Evolutionary conservation across 2,797 vertebrate species (phyloP).

Genomic region (Macropus fuliginosus): DNA sequence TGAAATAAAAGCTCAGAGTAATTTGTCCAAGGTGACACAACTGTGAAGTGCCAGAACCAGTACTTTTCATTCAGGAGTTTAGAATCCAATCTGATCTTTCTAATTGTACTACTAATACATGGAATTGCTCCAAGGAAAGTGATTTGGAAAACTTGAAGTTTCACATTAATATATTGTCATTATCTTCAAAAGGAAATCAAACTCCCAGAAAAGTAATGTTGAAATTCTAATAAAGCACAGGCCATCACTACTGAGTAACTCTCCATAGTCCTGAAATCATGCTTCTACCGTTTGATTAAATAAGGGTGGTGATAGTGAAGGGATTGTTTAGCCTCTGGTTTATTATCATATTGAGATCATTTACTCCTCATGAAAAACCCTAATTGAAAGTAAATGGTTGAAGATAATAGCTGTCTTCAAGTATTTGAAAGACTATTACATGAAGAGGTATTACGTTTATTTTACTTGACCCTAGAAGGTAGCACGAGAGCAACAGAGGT

Average conservation of each 20-base stretch:
- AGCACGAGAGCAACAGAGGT: neutral
- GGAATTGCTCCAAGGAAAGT: neutral
- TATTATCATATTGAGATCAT: neutral
- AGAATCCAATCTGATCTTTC: neutral
- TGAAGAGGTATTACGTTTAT: neutral
- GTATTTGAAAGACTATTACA: neutral
- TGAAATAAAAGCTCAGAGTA: neutral
- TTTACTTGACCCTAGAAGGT: neutral
- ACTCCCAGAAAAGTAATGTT: neutral
- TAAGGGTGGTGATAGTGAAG: neutral
- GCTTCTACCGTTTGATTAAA: neutral
- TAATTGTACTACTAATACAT: neutral
- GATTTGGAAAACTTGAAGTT: neutral
- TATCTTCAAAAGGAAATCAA: neutral
- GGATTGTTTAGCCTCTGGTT: neutral
- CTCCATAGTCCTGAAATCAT: neutral
- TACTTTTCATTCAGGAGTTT: neutral
- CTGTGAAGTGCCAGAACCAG: neutral
- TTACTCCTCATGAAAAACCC: neutral
- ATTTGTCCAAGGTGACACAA: neutral
- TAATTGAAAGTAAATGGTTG: neutral
- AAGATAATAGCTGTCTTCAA: neutral
- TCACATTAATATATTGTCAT: neutral
- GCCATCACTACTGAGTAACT: neutral
- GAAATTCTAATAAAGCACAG: neutral